Conservation (phyloP, 2,113 vertebrate species). For the Thymallus thymallus region DNA sequence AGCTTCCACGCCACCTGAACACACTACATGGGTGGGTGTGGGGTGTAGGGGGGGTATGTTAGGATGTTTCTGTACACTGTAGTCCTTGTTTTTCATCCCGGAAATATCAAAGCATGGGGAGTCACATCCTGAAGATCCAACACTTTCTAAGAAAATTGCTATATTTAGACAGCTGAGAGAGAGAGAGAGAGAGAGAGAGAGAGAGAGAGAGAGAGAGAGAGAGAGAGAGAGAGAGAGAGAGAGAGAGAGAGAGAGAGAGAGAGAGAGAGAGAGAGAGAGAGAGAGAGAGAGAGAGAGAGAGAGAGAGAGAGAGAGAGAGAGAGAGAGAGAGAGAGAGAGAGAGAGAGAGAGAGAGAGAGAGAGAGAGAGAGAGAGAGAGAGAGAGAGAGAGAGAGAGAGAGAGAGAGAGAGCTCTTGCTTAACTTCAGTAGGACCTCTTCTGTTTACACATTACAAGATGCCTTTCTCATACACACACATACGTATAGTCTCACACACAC, state of each 20-base stretch:
- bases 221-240: slow-evolving; percentile 22
- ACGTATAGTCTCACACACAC: slow-evolving; percentile 32
- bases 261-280: slow-evolving; percentile 28
- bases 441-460: neutral
- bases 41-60: neutral
- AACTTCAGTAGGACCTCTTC: slow-evolving; percentile 20
- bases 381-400: slow-evolving; percentile 27
- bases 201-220: slow-evolving; percentile 25
- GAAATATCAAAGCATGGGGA: slow-evolving; percentile 31
- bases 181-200: slow-evolving; percentile 18
- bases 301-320: slow-evolving; percentile 1
- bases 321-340: slow-evolving; percentile 26
- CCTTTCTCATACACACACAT: slow-evolving; percentile 15
- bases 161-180: slow-evolving; percentile 10
- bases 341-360: slow-evolving; percentile 16
- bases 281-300: slow-evolving; percentile 19
- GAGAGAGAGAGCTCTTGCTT: slow-evolving; percentile 19
- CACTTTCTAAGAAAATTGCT: neutral
- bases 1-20: slow-evolving; percentile 19
- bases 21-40: slow-evolving; percentile 1
- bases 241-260: slow-evolving; percentile 10
- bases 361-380: slow-evolving; percentile 24
- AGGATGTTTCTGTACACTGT: slow-evolving; percentile 1
- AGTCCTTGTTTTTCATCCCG: slow-evolving; percentile 16
- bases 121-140: slow-evolving; percentile 5